Evolutionary conservation across 2,888 invertebrate species (phyloP), one percentile per base, ranked within the genome.

Genomic region (Eustalomyia histrio): DNA sequence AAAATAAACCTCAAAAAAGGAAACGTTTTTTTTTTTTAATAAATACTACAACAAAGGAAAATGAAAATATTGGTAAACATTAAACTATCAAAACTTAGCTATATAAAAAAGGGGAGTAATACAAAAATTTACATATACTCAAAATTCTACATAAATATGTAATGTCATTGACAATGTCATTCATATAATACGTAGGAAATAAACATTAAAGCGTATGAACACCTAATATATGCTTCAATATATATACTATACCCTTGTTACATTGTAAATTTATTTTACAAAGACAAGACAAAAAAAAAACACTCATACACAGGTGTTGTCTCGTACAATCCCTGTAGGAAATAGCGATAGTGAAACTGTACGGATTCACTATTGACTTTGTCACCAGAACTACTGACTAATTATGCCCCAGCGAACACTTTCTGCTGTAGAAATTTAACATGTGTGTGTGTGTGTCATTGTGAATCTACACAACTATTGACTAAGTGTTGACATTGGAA

Each of bases 161-260:
- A 74, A 71, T 83, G 83, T 80, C 83, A 83, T 83, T 83, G 83
- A 81, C 83, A 83, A 83, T 83, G 83, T 83, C 83, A 83, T 83
- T 74, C 61, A 52, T 52, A 73, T 7, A 29, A 29, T 57, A 14
- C n/a, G n/a, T n/a, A n/a, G n/a, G 16, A 24, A 14, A 55, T 0
- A 14, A 29, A 55, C 29, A 29, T 5, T n/a, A 47, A 14, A 12
- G 2, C n/a, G 12, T 47, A n/a, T 47, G 43, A 47, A 47, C 43
- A 47, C n/a, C 5, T 14, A 5, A n/a, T n/a, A 6, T 47, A 3
- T n/a, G 6, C n/a, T 47, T 47, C n/a, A n/a, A 47, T 47, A 47
- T 47, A 47, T 47, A n/a, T n/a, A n/a, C n/a, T n/a, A n/a, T n/a
- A 14, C n/a, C 4, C 43, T 14, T 47, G 14, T 14, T 14, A 12